Evolutionary conservation across 2,888 invertebrate genomes (phyloP).

Genomic region (Ischnura elegans): DNA sequence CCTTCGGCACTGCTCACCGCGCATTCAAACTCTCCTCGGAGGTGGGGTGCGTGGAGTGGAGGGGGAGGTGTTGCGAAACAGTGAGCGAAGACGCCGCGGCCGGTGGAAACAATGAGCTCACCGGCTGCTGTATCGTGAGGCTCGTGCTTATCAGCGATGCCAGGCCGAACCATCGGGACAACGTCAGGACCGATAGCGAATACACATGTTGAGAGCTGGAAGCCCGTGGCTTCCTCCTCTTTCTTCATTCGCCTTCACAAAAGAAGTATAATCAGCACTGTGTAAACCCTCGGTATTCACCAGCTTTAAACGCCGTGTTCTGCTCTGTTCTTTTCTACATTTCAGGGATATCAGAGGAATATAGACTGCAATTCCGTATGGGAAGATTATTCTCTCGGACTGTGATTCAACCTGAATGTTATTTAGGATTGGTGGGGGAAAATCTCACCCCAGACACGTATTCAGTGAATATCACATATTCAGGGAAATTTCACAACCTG

Average conservation of each 20-base stretch:
- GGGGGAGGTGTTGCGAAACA: neutral
- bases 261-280: neutral
- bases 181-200: neutral
- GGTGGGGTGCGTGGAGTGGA: neutral
- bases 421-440: too few species aligned
- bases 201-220: neutral
- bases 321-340: too few species aligned
- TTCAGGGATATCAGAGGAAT: too few species aligned
- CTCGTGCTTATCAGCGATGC: neutral
- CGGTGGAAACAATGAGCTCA: conserved; percentile 7
- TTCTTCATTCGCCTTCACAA: neutral
- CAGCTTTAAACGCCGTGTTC: too few species aligned
- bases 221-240: neutral
- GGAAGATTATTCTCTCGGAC: too few species aligned
- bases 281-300: neutral
- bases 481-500: too few species aligned
- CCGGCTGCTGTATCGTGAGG: neutral
- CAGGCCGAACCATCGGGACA: neutral
- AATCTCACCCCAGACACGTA: too few species aligned
- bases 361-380: too few species aligned
- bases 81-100: neutral
- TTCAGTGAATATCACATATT: too few species aligned
- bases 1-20: neutral
- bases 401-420: too few species aligned
- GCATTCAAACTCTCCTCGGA: neutral